Evolutionary conservation across 2,113 vertebrate genomes (phyloP), one percentile per base, ranked within the genome.

Genomic region (Phylloscopus trochiloides): DNA sequence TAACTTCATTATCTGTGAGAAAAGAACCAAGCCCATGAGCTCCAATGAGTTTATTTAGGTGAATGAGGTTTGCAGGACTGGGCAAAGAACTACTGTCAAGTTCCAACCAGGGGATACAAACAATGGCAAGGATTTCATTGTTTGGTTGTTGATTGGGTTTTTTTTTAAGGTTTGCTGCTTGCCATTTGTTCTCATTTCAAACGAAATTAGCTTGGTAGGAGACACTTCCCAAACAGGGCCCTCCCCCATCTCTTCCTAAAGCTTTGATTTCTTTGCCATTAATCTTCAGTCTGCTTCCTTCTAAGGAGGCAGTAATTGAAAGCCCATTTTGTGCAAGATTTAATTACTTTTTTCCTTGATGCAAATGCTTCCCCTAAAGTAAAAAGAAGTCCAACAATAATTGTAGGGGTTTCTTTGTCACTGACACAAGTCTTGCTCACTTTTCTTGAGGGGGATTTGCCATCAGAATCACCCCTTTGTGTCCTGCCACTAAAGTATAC

Each of bases 201-300:
- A 90, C 80, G 25, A 86, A 95, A 94, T 94, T 65, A 92, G 71
- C 85, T 71, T 88, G 65, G 51, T 59, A 81, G 59, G 65, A 96
- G 67, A 57, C 55, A 88, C 52, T 92, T 95, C 82, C 90, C 74
- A 92, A 96, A 88, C 6, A 74, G 28, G 47, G 85, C 57, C 79
- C 72, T 92, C 63, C 82, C 63, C 20, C 63, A 48, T 48, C 59
- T 66, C 93, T 86, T 90, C 74, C 63, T n/a, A 67, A 67, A 51
- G 72, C 94, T 96, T 96, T 97, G 93, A 96, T 96, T 96, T 90
- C 79, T 84, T 57, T 72, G 83, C 86, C 75, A 94, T 92, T 95
- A 96, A 93, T 96, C 93, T 96, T 73, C 51, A 83, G 79, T 17
- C 79, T 59, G 88, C 86, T 94, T 96, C 90, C 94, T 96, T 74